phyloP scores from a whole-genome alignment of 2,888 invertebrate genomes.

The Protonemura montana region DNA sequence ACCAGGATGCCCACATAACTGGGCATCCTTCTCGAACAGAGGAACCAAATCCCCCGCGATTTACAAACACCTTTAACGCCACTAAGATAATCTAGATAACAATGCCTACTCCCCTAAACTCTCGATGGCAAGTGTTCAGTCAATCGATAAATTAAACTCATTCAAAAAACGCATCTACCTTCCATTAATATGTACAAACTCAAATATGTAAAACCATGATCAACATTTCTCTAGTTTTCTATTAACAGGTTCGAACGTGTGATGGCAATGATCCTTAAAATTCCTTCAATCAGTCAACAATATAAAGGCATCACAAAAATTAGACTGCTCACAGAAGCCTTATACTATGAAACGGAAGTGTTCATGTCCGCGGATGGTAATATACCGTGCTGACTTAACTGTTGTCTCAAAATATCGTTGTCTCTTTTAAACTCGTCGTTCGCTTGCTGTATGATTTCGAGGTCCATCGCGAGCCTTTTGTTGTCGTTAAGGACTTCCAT shows the following conservation, averaged over 20 bases:
- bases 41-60: neutral
- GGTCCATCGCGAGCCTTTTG: slow-evolving; percentile 74
- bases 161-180: slow-evolving; percentile 14
- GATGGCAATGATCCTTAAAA: neutral
- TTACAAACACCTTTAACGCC: slow-evolving; percentile 22
- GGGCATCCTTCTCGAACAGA: neutral
- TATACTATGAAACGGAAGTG: slow-evolving; percentile 39
- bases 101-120: slow-evolving; percentile 13
- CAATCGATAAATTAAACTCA: slow-evolving; percentile 28
- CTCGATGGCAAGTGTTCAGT: slow-evolving; percentile 40
- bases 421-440: slow-evolving; percentile 77
- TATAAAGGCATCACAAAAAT: slow-evolving; percentile 25
- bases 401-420: slow-evolving; percentile 73
- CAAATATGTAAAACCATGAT: slow-evolving; percentile 14
- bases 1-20: neutral
- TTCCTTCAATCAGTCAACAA: slow-evolving; percentile 31
- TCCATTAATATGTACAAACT: neutral
- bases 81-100: slow-evolving; percentile 32
- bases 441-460: slow-evolving; percentile 75
- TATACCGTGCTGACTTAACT: slow-evolving; percentile 73
- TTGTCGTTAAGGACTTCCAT: slow-evolving; percentile 71
- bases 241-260: slow-evolving; percentile 13
- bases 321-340: slow-evolving; percentile 15
- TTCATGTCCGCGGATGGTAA: slow-evolving; percentile 54
- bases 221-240: neutral